Percentiles rank a stretch among this genome's conserved stretches.
Evolutionary conservation across 2,888 invertebrate species (phyloP).

Genomic region (Pseudococcus jackbeardsleyi): DNA sequence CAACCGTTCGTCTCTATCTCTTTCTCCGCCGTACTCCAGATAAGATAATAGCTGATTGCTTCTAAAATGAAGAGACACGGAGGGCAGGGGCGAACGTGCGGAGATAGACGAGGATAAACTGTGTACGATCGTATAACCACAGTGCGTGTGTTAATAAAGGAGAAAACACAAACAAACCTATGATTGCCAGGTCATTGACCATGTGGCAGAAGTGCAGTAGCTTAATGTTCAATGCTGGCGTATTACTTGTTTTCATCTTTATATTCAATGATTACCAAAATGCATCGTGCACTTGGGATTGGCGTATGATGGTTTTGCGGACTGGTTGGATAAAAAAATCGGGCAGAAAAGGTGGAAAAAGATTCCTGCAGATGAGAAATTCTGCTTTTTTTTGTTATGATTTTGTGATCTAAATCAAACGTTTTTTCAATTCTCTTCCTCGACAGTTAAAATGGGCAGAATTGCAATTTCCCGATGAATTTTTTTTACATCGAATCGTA

Average conservation of each 20-base stretch:
- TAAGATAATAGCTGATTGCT: conserved; percentile 63
- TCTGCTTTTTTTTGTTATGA: too few species aligned
- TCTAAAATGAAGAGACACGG: conserved; percentile 24
- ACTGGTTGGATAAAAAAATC: too few species aligned
- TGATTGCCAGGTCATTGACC: conserved; percentile 61
- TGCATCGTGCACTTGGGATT: not conserved
- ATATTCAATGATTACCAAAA: conserved; percentile 53
- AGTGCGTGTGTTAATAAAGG: conserved; percentile 59
- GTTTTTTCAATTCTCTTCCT: too few species aligned
- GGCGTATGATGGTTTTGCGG: not conserved
- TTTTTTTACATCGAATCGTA: too few species aligned
- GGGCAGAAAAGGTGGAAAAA: too few species aligned
- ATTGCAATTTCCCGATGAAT: too few species aligned
- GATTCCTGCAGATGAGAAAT: too few species aligned
- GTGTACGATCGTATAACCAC: not conserved
- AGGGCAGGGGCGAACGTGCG: not conserved
- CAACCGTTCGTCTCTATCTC: conserved; percentile 16
- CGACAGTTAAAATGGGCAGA: too few species aligned
- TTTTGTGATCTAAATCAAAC: too few species aligned
- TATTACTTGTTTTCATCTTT: conserved; percentile 60
- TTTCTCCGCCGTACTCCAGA: conserved; percentile 50
- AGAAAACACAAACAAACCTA: conserved; percentile 63
- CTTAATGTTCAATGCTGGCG: conserved; percentile 62
- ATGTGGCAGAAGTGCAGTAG: conserved; percentile 60
- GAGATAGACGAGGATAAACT: not conserved